Conservation (phyloP, 2,113 vertebrate genomes). For the Toxotes chatareus region DNA sequence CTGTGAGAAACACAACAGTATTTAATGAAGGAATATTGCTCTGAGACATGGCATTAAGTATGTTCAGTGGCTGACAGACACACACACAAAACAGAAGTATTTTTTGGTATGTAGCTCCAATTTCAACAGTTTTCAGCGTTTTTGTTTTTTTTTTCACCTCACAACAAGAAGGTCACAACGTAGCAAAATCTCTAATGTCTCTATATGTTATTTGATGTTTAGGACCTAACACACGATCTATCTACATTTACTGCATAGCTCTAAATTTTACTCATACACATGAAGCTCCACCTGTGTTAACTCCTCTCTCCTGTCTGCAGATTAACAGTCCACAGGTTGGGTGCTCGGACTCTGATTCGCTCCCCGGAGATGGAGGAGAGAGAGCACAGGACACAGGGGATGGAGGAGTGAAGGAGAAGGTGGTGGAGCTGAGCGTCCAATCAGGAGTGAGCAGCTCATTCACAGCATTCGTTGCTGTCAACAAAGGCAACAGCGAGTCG, state of each 20-base stretch:
- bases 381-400: background rate
- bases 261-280: background rate
- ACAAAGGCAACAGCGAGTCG: constrained; percentile 66
- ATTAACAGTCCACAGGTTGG: constrained; percentile 85
- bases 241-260: background rate
- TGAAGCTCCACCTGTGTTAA: background rate
- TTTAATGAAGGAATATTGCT: too few relatives aligned
- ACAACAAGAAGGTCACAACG: too few relatives aligned
- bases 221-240: background rate
- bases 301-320: constrained; percentile 63
- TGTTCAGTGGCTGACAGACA: too few relatives aligned
- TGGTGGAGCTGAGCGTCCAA: constrained; percentile 83
- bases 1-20: too few relatives aligned
- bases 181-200: background rate
- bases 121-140: too few relatives aligned
- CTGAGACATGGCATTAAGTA: too few relatives aligned
- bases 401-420: constrained; percentile 63
- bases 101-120: too few relatives aligned
- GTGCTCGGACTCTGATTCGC: constrained; percentile 83
- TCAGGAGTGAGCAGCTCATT: constrained; percentile 85
- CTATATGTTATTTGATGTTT: background rate
- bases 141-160: too few relatives aligned
- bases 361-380: constrained; percentile 74
- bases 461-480: constrained; percentile 86
- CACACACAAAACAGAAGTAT: too few relatives aligned